A percentile compares a stretch with the other conserved stretches of the same genome.
These are phyloP conservation scores for Muscicapa striata DNA, from an alignment of 2,797 vertebrate species.

Conservation along the genomic window DNA sequence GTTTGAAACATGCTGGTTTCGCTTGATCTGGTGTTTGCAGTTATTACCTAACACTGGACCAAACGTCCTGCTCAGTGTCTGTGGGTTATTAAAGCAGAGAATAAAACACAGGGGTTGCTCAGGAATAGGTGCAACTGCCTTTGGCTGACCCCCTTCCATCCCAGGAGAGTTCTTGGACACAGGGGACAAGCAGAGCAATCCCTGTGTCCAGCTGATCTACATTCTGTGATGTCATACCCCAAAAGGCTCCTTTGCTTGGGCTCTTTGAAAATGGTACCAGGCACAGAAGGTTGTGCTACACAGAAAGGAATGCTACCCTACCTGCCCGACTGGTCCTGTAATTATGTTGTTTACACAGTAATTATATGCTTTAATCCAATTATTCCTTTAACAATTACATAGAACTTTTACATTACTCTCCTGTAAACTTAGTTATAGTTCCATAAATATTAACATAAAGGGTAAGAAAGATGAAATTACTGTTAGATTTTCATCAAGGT, in stretches of 20 bases:
- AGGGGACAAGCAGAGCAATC: background rate
- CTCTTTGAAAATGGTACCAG: constrained; percentile 29
- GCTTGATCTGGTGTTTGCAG: background rate
- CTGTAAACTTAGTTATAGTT: constrained; percentile 63
- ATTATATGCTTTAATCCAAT: constrained; percentile 74
- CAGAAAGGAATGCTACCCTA: constrained; percentile 47
- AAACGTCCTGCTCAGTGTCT: background rate
- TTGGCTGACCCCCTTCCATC: background rate
- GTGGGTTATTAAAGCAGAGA: background rate
- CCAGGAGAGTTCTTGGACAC: background rate
- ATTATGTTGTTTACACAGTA: constrained; percentile 75
- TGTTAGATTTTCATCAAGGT: constrained; percentile 38
- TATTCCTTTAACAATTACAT: constrained; percentile 68
- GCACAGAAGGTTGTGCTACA: constrained; percentile 26
- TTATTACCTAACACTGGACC: background rate
- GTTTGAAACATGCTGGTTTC: background rate
- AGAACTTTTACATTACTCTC: constrained; percentile 60
- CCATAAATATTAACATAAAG: constrained; percentile 49
- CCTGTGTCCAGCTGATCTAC: background rate
- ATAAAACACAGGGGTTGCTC: background rate
- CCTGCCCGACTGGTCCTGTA: constrained; percentile 64
- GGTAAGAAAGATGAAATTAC: constrained; percentile 34
- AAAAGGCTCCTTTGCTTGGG: background rate
- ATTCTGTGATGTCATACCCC: constrained; percentile 36
- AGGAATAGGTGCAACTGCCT: background rate